Evolutionary conservation across 2,888 invertebrate species (phyloP).

Genomic region (Candidula unifasciata): DNA sequence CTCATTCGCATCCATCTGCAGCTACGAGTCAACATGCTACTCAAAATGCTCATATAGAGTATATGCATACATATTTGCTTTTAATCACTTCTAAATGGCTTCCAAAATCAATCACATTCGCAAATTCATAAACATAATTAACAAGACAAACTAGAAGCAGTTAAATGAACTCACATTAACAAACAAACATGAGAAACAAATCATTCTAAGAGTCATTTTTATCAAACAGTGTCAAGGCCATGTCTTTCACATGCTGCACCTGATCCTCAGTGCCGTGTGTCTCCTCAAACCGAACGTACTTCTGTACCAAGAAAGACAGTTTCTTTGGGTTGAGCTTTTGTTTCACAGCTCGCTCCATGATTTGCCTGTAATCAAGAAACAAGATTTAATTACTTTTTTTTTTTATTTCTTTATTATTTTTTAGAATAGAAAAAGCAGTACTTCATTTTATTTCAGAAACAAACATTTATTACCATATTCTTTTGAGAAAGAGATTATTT

Average conservation of each 20-base stretch:
- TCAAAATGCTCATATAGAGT: too few relatives aligned
- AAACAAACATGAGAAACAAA: too few relatives aligned
- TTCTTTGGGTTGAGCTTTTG: constrained; percentile 47
- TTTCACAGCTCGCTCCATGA: constrained; percentile 49
- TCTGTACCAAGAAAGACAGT: constrained; percentile 47
- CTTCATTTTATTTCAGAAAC: not conserved
- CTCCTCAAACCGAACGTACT: constrained; percentile 50
- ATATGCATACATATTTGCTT: too few relatives aligned
- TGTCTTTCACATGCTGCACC: constrained; percentile 43
- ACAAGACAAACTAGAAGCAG: too few relatives aligned
- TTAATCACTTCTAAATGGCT: too few relatives aligned
- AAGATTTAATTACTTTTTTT: not conserved
- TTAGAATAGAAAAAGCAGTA: not conserved
- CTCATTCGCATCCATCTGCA: too few relatives aligned
- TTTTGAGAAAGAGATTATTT: too few relatives aligned
- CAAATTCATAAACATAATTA: too few relatives aligned
- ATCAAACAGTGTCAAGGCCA: constrained; percentile 43
- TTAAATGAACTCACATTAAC: too few relatives aligned
- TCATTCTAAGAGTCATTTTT: too few relatives aligned
- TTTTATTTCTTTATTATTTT: not conserved
- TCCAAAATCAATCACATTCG: too few relatives aligned
- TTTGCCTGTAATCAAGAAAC: constrained; percentile 35
- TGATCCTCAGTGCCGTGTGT: constrained; percentile 49
- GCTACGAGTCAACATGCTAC: too few relatives aligned
- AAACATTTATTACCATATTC: not conserved